A percentile compares a stretch with the other conserved stretches of the same genome.
Evolutionary conservation across 2,888 invertebrate genomes (phyloP).

Genomic region (Napeogenes sylphis): DNA sequence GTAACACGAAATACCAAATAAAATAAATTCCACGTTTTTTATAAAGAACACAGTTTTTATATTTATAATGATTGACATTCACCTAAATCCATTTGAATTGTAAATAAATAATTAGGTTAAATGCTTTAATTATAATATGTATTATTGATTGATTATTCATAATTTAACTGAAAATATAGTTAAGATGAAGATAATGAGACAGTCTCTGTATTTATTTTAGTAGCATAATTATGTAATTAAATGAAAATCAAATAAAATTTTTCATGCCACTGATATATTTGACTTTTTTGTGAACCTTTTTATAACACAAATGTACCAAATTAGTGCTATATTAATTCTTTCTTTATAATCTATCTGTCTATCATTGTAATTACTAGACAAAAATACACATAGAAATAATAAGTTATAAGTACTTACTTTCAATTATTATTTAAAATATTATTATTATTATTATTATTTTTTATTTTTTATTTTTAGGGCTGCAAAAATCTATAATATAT

Average conservation of each 20-base stretch:
- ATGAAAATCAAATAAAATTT: slow-evolving; percentile 74
- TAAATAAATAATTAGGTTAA: slow-evolving; percentile 69
- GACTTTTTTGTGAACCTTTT: slow-evolving; percentile 21
- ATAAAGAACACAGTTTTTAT: slow-evolving; percentile 23
- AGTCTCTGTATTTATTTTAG: slow-evolving; percentile 77
- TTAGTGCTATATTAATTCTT: no score
- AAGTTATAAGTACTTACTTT: no score
- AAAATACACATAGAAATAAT: no score
- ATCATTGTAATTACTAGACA: no score
- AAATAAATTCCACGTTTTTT: slow-evolving; percentile 5
- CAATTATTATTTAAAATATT: no score
- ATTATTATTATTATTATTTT: no score
- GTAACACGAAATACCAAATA: background rate
- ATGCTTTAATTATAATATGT: slow-evolving; percentile 54
- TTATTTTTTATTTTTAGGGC: no score
- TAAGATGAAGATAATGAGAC: slow-evolving; percentile 65
- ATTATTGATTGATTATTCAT: slow-evolving; percentile 56
- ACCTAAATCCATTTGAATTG: slow-evolving; percentile 60
- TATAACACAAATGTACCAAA: no score
- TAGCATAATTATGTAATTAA: slow-evolving; percentile 71
- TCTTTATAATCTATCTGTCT: no score
- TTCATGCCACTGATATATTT: slow-evolving; percentile 67
- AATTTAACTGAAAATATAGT: slow-evolving; percentile 68
- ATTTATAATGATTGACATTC: slow-evolving; percentile 29
- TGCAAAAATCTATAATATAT: no score